phyloP scores from a whole-genome alignment of 2,113 vertebrate species.

The Lepus americanus region DNA sequence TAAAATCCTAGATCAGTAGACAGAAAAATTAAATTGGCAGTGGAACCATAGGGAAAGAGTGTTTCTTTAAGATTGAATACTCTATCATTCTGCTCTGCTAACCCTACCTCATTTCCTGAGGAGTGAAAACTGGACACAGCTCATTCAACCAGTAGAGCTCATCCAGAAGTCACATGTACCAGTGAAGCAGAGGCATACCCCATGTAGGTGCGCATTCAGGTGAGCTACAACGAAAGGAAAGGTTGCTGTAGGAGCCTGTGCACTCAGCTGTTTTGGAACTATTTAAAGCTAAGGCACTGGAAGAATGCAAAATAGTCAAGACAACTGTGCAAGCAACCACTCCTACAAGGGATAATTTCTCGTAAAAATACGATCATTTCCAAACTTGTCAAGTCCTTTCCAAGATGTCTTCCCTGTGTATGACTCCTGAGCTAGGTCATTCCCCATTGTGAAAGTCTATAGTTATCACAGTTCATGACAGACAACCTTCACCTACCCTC shows the following conservation, averaged over 20 bases:
- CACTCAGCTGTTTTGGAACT: neutral
- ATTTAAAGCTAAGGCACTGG: neutral
- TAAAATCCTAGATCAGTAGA: conserved; percentile 29
- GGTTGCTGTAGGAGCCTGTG: neutral
- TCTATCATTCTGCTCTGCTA: neutral
- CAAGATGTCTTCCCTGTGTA: neutral
- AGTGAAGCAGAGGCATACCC: neutral
- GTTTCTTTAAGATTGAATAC: neutral
- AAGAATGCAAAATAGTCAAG: neutral
- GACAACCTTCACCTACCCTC: neutral
- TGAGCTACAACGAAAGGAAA: neutral
- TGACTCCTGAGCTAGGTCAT: neutral
- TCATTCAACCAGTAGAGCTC: neutral
- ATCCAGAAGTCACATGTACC: neutral
- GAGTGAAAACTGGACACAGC: neutral
- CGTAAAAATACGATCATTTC: neutral
- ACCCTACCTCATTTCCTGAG: neutral
- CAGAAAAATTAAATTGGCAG: conserved; percentile 58
- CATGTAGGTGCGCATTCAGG: neutral
- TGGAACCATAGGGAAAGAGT: neutral
- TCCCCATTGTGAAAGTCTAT: neutral
- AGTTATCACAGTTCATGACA: neutral
- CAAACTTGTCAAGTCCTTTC: neutral
- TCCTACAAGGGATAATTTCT: neutral
- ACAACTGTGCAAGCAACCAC: neutral